These are phyloP conservation scores for Borostomias antarcticus DNA, from an alignment of 2,797 vertebrate species.

Conservation along the genomic window DNA sequence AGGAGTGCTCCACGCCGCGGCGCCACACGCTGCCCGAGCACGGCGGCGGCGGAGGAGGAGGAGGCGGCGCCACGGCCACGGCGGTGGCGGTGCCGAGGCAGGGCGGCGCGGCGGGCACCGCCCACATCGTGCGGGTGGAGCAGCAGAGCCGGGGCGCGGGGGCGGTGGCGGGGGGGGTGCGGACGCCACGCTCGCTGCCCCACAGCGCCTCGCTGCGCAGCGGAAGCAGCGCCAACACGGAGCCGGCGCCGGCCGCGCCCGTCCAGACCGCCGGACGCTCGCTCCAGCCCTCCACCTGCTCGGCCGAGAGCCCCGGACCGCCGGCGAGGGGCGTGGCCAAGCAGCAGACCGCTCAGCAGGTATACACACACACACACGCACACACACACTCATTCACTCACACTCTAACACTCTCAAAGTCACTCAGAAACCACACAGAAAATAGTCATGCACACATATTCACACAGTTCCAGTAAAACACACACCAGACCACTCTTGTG, in stretches of 20 bases:
- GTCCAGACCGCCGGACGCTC: constrained; percentile 67
- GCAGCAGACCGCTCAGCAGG: constrained; percentile 76
- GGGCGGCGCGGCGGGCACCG: constrained; percentile 83
- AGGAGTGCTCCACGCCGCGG: constrained; percentile 74
- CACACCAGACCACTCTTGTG: background rate
- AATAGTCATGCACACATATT: too few relatives aligned
- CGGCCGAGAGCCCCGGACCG: constrained; percentile 81
- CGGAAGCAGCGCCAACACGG: constrained; percentile 79
- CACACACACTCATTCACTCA: background rate
- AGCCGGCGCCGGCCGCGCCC: constrained; percentile 52
- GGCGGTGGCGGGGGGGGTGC: constrained; percentile 67
- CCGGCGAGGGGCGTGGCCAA: constrained; percentile 78
- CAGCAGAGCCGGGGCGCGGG: constrained; percentile 73
- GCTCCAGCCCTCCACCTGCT: constrained; percentile 80
- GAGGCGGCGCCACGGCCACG: constrained; percentile 29
- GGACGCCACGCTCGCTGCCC: constrained; percentile 75
- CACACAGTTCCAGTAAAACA: too few relatives aligned
- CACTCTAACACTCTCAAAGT: too few relatives aligned
- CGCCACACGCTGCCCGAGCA: constrained; percentile 54
- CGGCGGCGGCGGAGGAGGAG: constrained; percentile 38
- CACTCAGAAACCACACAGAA: too few relatives aligned
- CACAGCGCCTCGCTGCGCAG: constrained; percentile 84
- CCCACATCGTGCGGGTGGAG: constrained; percentile 86
- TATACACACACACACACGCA: constrained; percentile 37
- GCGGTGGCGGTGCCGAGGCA: constrained; percentile 85